Conservation (phyloP, 2,888 invertebrate genomes). For the Machimus atricapillus region DNA sequence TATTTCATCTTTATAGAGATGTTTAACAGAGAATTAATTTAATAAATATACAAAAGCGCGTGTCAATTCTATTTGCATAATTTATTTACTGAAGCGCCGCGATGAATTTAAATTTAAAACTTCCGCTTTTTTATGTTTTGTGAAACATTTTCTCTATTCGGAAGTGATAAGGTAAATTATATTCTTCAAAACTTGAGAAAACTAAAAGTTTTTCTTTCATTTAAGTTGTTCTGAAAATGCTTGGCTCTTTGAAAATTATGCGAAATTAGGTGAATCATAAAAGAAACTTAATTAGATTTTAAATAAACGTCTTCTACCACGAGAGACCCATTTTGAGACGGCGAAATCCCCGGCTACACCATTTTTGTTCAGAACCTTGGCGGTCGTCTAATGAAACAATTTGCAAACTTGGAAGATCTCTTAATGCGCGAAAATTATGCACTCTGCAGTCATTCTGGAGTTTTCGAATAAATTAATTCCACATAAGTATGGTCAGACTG, state of each 20-base stretch:
- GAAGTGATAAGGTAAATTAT: not conserved
- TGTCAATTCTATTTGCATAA: not conserved
- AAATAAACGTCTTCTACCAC: not conserved
- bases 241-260: not conserved
- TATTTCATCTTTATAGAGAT: not conserved
- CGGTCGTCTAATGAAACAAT: not conserved
- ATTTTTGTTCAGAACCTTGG: slow-evolving; percentile 16
- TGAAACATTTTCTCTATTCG: not conserved
- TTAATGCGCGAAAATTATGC: slow-evolving; percentile 12
- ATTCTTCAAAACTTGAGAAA: not conserved
- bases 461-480: slow-evolving; percentile 30
- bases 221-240: not conserved
- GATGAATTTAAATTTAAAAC: not conserved
- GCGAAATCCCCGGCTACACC: not conserved
- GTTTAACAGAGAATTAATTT: not conserved
- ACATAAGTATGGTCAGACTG: slow-evolving; percentile 15
- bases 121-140: not conserved
- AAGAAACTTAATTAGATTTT: not conserved
- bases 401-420: slow-evolving; percentile 23
- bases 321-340: not conserved
- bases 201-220: not conserved
- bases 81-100: not conserved
- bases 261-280: not conserved
- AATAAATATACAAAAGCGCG: not conserved
- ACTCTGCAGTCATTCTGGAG: slow-evolving; percentile 25